Evolutionary conservation across 1,140 invertebrate species (phyloP).

Genomic region (Drosophila guanche): DNA sequence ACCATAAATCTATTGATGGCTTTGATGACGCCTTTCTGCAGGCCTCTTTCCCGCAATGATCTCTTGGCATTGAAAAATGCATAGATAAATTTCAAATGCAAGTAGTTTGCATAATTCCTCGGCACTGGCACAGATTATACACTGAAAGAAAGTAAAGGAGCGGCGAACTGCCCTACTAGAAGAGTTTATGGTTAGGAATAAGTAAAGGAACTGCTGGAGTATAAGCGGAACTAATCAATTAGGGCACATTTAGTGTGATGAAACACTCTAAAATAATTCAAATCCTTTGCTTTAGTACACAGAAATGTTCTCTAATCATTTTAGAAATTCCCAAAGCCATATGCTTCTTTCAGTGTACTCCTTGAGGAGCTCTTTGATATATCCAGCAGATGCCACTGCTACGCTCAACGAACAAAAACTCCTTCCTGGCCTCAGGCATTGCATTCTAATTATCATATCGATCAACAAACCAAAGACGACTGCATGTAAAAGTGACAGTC

Average conservation of each 20-base stretch:
- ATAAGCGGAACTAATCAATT: too few relatives aligned
- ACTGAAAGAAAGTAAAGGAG: slow-evolving; percentile 19
- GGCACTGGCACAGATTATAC: not conserved
- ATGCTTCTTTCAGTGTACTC: slow-evolving; percentile 1
- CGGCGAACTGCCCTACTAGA: too few relatives aligned
- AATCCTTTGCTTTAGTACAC: too few relatives aligned
- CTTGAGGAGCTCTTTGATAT: not conserved
- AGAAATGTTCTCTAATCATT: too few relatives aligned
- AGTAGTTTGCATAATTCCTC: slow-evolving; percentile 64
- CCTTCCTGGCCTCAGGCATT: slow-evolving; percentile 54
- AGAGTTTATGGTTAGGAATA: not conserved
- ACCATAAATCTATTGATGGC: slow-evolving; percentile 81
- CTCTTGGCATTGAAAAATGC: slow-evolving; percentile 66
- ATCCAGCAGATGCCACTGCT: slow-evolving; percentile 54
- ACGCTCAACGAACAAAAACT: slow-evolving; percentile 32
- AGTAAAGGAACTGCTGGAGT: too few relatives aligned
- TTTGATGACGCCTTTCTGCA: slow-evolving; percentile 77
- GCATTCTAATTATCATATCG: slow-evolving; percentile 80
- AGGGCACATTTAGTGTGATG: too few relatives aligned
- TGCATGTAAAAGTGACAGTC: slow-evolving; percentile 61
- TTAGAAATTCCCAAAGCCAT: too few relatives aligned
- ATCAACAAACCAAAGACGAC: slow-evolving; percentile 40
- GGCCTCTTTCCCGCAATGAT: slow-evolving; percentile 63
- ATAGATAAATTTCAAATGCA: slow-evolving; percentile 58
- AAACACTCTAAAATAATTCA: too few relatives aligned